Percentiles rank a stretch among this genome's conserved stretches.
phyloP scores from a whole-genome alignment of 2,888 invertebrate genomes.

The Mesorhabditis sp. region DNA sequence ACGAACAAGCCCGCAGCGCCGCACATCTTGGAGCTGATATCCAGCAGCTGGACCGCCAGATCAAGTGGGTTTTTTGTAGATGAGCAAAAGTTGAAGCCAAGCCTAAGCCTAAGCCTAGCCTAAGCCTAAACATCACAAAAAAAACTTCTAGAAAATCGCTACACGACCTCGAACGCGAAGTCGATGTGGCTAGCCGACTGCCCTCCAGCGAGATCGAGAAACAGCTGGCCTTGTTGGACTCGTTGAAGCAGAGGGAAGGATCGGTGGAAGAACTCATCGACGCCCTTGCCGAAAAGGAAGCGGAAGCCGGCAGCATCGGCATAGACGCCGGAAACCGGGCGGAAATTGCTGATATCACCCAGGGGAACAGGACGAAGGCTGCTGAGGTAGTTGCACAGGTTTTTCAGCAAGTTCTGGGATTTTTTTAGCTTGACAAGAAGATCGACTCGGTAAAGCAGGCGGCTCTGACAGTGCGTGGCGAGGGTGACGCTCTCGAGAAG shows the following conservation, averaged over 20 bases:
- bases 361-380: conserved; percentile 24
- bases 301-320: conserved; percentile 14
- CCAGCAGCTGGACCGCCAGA: conserved; percentile 24
- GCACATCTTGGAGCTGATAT: conserved; percentile 25
- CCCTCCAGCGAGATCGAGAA: conserved; percentile 25
- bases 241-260: conserved; percentile 11
- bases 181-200: conserved; percentile 25
- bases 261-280: conserved; percentile 12
- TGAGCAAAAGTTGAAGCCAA: too few relatives aligned
- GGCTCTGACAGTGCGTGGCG: conserved; percentile 25
- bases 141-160: conserved; percentile 22
- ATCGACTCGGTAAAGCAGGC: conserved; percentile 36
- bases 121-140: too few relatives aligned
- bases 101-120: too few relatives aligned
- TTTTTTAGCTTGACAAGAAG: conserved; percentile 23
- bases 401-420: not conserved
- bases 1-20: conserved; percentile 21
- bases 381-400: conserved; percentile 17
- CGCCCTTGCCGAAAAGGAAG: conserved; percentile 15
- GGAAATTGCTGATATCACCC: conserved; percentile 30
- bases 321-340: conserved; percentile 30
- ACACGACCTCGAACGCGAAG: conserved; percentile 32
- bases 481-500: conserved; percentile 31
- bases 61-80: conserved; percentile 19
- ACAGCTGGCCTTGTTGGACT: conserved; percentile 22